Evolutionary conservation across 2,113 vertebrate species (phyloP), one percentile per base, ranked within the genome.

Genomic region (Embiotoca jacksoni): DNA sequence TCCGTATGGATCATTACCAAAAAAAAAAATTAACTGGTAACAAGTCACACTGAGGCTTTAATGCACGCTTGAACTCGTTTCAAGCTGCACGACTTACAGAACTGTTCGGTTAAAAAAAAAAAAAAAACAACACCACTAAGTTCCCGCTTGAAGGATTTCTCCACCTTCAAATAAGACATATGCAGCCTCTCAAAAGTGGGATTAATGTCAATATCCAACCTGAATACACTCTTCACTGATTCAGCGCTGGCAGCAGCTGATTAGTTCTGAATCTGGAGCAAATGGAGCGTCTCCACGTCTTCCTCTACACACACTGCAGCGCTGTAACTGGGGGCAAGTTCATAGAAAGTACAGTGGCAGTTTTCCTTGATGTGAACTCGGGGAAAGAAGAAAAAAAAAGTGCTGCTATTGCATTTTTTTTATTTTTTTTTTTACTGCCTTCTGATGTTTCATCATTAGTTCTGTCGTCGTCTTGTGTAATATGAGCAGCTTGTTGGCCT

Each of bases 381-480:
- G 7, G 23, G 23, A 23, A 23, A 23, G 23, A 47, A 54, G 11
- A 31, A 35, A 54, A 37, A 62, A 33, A 57, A 75, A 60, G 47
- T 73, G 72, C 72, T 39, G 52, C 49, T 37, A 32, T 52, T 80
- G 64, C 23, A 44, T 44, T 11, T 44, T 44, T 44, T 44, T 44
- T 44, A 3, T 44, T 44, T 44, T 44, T 44, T 44, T 44, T 44
- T 9, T 44, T 44, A 11, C 72, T 16, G 39, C 30, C 16, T 6
- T 70, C 15, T 61, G 63, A 80, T 52, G 49, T 66, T 78, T 75
- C 68, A 41, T 65, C 77, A 61, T 46, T 33, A 69, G 76, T 53
- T 56, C 35, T 31, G 54, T 66, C 78, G 33, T 3, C 62, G 33
- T 39, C 53, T 54, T 10, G 35, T 63, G n/a, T 53, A 57, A 36